Conservation (phyloP, 2,888 invertebrate species). For the Cosmorhoe ocellata region DNA sequence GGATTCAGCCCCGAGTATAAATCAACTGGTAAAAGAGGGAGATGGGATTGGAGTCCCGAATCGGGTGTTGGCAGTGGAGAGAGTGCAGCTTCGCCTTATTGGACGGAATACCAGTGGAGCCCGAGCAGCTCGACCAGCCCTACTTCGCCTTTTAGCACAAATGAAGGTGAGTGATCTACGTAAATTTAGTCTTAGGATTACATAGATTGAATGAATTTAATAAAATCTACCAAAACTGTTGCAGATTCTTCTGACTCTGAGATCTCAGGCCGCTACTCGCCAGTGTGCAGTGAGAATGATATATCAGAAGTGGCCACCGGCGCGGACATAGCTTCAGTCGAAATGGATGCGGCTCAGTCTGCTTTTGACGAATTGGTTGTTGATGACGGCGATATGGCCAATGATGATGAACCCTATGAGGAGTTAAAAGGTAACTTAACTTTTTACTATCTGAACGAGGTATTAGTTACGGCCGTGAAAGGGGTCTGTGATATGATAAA, state of each 20-base stretch:
- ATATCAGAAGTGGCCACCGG: slow-evolving; percentile 39
- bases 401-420: slow-evolving; percentile 54
- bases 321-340: slow-evolving; percentile 35
- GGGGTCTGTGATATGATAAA: too few species aligned
- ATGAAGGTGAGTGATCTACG: slow-evolving; percentile 53
- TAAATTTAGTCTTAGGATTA: too few species aligned
- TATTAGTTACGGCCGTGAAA: too few species aligned
- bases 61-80: slow-evolving; percentile 66
- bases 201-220: too few species aligned
- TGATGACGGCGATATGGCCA: slow-evolving; percentile 46
- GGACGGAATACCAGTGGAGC: slow-evolving; percentile 80
- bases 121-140: slow-evolving; percentile 76
- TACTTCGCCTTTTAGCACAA: slow-evolving; percentile 70
- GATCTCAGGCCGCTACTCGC: slow-evolving; percentile 84
- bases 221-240: background rate
- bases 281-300: slow-evolving; percentile 83
- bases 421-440: slow-evolving; percentile 34
- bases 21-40: slow-evolving; percentile 45
- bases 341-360: slow-evolving; percentile 59
- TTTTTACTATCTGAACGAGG: background rate
- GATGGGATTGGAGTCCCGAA: slow-evolving; percentile 74
- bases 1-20: slow-evolving; percentile 66
- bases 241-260: slow-evolving; percentile 80
- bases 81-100: slow-evolving; percentile 59
- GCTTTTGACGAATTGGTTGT: slow-evolving; percentile 71